phyloP scores from a whole-genome alignment of 2,797 vertebrate species.

The Sebastes oblongus region DNA sequence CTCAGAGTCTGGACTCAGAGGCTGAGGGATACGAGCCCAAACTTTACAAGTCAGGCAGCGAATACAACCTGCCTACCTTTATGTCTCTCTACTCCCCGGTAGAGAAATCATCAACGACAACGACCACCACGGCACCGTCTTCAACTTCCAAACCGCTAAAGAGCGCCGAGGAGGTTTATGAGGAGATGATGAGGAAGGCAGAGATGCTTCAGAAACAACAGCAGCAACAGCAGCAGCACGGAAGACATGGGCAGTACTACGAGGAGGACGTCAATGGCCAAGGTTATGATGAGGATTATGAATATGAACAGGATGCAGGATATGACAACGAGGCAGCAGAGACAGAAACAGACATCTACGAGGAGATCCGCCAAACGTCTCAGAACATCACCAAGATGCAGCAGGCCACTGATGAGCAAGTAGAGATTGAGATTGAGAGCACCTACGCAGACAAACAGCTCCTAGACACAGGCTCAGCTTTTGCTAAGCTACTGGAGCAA shows the following conservation, averaged over 20 bases:
- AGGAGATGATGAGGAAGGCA: conserved; percentile 99
- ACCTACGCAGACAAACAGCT: conserved; percentile 89
- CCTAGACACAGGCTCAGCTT: conserved; percentile 91
- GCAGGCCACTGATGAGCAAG: conserved; percentile 81
- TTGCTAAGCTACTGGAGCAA: conserved; percentile 92
- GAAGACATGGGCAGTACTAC: conserved; percentile 71
- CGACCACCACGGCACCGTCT: conserved; percentile 78
- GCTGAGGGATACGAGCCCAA: conserved; percentile 94
- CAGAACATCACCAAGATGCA: conserved; percentile 87
- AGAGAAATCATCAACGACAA: conserved; percentile 84
- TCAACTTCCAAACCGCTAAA: conserved; percentile 91
- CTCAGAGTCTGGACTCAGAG: conserved; percentile 94
- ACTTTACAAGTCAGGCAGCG: conserved; percentile 95
- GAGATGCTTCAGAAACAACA: conserved; percentile 93
- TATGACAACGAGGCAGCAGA: conserved; percentile 82
- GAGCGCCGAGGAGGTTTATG: conserved; percentile 97
- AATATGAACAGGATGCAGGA: conserved; percentile 80
- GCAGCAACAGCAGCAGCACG: conserved; percentile 75
- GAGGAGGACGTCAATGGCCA: conserved; percentile 85
- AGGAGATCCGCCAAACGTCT: conserved; percentile 92
- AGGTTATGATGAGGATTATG: conserved; percentile 86
- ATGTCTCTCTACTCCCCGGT: conserved; percentile 98
- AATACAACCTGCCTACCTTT: conserved; percentile 97
- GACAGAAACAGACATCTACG: conserved; percentile 87
- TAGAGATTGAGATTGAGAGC: conserved; percentile 81